Percentiles rank a stretch among this genome's conserved stretches.
Conservation (phyloP, 2,797 vertebrate genomes). For the Erithacus rubecula region DNA sequence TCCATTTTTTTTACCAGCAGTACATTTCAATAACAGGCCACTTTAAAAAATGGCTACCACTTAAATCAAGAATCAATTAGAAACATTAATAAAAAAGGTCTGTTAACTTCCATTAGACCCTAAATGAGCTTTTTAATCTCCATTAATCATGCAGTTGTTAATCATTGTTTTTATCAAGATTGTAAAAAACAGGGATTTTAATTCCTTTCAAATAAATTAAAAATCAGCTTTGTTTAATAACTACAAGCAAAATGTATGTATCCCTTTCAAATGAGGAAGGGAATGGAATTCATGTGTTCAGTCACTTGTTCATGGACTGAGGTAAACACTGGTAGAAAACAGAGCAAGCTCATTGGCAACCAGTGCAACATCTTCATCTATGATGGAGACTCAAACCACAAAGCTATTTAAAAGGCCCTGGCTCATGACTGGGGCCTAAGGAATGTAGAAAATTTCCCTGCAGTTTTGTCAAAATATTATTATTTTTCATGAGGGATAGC, state of each 20-base stretch:
- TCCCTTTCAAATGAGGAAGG: not conserved
- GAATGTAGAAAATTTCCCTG: not conserved
- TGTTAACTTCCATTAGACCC: slow-evolving; percentile 69
- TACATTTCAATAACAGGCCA: slow-evolving; percentile 21
- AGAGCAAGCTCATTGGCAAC: not conserved
- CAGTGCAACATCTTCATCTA: not conserved
- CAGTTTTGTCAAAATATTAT: not conserved
- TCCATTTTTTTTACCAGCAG: slow-evolving; percentile 51
- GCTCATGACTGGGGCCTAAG: not conserved
- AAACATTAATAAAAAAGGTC: slow-evolving; percentile 68
- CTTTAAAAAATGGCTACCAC: slow-evolving; percentile 45
- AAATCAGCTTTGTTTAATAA: slow-evolving; percentile 40
- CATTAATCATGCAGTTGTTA: slow-evolving; percentile 70
- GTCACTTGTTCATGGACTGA: not conserved
- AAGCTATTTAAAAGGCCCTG: not conserved
- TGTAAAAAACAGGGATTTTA: slow-evolving; percentile 46
- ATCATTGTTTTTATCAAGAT: slow-evolving; percentile 69
- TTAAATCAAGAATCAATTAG: slow-evolving; percentile 75
- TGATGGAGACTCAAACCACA: not conserved
- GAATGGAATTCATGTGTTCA: not conserved
- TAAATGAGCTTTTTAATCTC: slow-evolving; percentile 64
- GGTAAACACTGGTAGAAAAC: not conserved
- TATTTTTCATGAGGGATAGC: not conserved
- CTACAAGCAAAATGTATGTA: not conserved
- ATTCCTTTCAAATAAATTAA: slow-evolving; percentile 56